A percentile compares a stretch with the other conserved stretches of the same genome.
Conservation (phyloP, 2,888 invertebrate genomes). For the Thymelicus acteon region DNA sequence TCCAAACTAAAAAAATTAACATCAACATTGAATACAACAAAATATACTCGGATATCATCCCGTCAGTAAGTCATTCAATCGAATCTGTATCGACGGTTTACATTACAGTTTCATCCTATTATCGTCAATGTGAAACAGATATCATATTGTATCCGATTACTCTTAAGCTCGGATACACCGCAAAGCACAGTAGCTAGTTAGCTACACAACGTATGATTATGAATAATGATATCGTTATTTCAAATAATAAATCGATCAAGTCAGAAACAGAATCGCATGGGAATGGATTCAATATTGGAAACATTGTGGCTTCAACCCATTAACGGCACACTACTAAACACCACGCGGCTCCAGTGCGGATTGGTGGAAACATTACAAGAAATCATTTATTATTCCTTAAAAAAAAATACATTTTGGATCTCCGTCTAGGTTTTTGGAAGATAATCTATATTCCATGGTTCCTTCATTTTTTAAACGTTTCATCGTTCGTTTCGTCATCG, state of each 20-base stretch:
- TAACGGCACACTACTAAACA: too few relatives aligned
- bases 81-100: constrained; percentile 33
- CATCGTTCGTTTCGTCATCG: too few relatives aligned
- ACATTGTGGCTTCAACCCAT: too few relatives aligned
- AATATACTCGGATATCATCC: constrained; percentile 1
- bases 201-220: constrained; percentile 10
- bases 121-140: constrained; percentile 34
- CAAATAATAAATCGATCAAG: not conserved
- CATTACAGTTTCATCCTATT: constrained; percentile 34
- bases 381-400: too few relatives aligned
- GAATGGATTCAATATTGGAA: not conserved
- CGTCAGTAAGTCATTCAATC: constrained; percentile 31
- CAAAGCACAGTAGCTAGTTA: constrained; percentile 30
- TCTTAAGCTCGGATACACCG: constrained; percentile 30
- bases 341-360: too few relatives aligned
- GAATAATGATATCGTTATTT: constrained; percentile 2
- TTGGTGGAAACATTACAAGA: not conserved
- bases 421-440: too few relatives aligned
- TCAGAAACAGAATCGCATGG: not conserved
- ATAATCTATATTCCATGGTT: too few relatives aligned
- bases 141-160: constrained; percentile 33
- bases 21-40: not conserved
- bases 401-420: too few relatives aligned
- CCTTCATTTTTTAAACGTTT: too few relatives aligned
- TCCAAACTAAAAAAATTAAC: not conserved